These are phyloP conservation scores for Spongilla lacustris DNA, from an alignment of 37 sponge, comb jelly and placozoan genomes.

Conservation along the genomic window DNA sequence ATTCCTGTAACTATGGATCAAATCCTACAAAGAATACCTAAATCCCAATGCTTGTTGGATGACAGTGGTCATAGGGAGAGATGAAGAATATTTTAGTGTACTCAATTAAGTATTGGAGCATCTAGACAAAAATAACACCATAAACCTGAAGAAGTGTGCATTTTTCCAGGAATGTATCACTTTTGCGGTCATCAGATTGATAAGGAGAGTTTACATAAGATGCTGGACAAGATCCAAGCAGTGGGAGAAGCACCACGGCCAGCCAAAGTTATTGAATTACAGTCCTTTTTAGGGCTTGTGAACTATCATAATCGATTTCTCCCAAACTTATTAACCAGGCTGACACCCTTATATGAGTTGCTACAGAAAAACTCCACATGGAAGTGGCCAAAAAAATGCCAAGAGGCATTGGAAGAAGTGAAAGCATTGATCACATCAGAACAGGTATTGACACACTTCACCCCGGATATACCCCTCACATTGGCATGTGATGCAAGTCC, in stretches of 20 bases:
- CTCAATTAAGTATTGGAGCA: neutral
- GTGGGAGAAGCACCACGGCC: slow-evolving; percentile 21
- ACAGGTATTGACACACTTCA: slow-evolving; percentile 36
- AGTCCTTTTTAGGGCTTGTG: slow-evolving; percentile 30
- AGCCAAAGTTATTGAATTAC: neutral
- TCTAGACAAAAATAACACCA: slow-evolving; percentile 12
- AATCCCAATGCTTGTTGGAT: slow-evolving; percentile 11
- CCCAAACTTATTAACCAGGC: slow-evolving; percentile 20
- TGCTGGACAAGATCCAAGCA: no score
- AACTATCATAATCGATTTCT: slow-evolving; percentile 50
- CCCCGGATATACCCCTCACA: slow-evolving; percentile 8
- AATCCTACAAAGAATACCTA: slow-evolving; percentile 1
- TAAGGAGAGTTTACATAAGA: neutral
- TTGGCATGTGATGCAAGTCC: slow-evolving; percentile 49
- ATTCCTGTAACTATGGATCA: neutral
- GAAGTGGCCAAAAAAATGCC: slow-evolving; percentile 23
- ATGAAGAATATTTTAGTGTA: slow-evolving; percentile 2
- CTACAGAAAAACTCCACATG: slow-evolving; percentile 24
- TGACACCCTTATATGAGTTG: slow-evolving; percentile 34
- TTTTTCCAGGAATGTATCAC: slow-evolving; percentile 9
- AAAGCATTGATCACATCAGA: slow-evolving; percentile 20
- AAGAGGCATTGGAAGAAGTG: slow-evolving; percentile 22
- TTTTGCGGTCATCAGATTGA: slow-evolving; percentile 30
- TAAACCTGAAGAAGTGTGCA: slow-evolving; percentile 19
- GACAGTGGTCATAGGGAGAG: slow-evolving; percentile 31